A percentile compares a stretch with the other conserved stretches of the same genome.
Evolutionary conservation across 2,888 invertebrate species (phyloP).

Genomic region (Macrostomum cliftonense): DNA sequence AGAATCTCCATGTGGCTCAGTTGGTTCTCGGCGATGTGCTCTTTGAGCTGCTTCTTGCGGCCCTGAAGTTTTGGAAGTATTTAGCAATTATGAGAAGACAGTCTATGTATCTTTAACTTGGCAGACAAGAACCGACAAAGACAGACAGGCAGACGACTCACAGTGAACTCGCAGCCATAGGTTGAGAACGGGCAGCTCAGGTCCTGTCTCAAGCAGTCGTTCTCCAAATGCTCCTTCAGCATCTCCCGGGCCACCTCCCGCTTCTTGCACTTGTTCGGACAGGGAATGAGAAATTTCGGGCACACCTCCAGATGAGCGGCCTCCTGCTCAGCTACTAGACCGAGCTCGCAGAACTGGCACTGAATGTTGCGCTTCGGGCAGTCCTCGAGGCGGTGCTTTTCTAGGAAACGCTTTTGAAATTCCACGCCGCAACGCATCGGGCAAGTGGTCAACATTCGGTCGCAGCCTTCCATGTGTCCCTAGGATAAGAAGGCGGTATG

Average conservation of each 20-base stretch:
- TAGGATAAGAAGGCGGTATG: too few relatives aligned
- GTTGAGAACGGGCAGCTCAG: conserved; percentile 20
- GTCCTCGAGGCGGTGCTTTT: conserved; percentile 18
- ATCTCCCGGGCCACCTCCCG: conserved; percentile 18
- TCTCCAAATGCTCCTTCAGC: conserved; percentile 19
- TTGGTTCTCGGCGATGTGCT: conserved; percentile 31
- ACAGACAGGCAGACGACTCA: too few relatives aligned
- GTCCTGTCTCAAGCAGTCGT: conserved; percentile 18
- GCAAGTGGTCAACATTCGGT: conserved; percentile 17
- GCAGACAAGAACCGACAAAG: too few relatives aligned
- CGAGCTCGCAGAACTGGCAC: conserved; percentile 18
- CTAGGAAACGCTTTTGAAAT: conserved; percentile 16
- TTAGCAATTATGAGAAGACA: too few relatives aligned
- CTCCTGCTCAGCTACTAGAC: conserved; percentile 17
- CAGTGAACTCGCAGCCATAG: conserved; percentile 19
- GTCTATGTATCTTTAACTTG: too few relatives aligned
- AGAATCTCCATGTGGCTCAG: conserved; percentile 27
- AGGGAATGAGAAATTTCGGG: conserved; percentile 18
- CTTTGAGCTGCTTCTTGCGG: conserved; percentile 22
- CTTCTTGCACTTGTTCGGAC: conserved; percentile 22
- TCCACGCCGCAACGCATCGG: conserved; percentile 18
- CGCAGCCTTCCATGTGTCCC: conserved; percentile 19
- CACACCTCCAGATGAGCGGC: conserved; percentile 19
- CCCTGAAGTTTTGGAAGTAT: conserved; percentile 14
- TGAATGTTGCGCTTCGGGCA: conserved; percentile 19